These are phyloP conservation scores for Rotaria magnacalcarata DNA, from an alignment of 2,888 invertebrate species.

Conservation along the genomic window DNA sequence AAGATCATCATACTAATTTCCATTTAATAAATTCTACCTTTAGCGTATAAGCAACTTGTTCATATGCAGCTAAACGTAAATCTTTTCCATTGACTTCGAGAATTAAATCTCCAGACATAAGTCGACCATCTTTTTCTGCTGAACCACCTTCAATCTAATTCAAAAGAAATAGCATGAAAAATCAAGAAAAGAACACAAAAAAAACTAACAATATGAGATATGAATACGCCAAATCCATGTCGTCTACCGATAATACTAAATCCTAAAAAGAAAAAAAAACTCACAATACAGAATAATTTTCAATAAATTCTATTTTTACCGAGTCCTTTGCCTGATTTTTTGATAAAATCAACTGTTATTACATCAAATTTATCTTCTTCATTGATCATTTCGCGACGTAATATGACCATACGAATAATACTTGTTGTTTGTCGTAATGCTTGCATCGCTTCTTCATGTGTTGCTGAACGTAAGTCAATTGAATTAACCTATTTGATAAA, in stretches of 20 bases:
- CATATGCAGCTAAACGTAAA: constrained; percentile 64
- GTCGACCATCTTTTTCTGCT: constrained; percentile 75
- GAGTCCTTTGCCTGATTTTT: constrained; percentile 50
- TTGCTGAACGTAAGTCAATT: neutral
- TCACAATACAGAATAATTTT: neutral
- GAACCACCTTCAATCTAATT: constrained; percentile 76
- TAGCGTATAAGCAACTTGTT: constrained; percentile 80
- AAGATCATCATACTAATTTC: no score
- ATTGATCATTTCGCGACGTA: neutral
- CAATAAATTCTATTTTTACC: neutral
- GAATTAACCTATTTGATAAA: neutral
- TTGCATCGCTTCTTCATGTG: constrained; percentile 69
- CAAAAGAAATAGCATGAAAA: neutral
- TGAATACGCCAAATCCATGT: constrained; percentile 74
- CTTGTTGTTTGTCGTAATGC: constrained; percentile 71
- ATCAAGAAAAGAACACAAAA: no score
- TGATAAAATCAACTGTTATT: constrained; percentile 37
- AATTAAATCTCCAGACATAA: constrained; percentile 85
- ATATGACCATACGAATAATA: neutral
- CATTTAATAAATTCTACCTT: neutral
- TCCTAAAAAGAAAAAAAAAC: constrained; percentile 48
- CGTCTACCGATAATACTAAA: constrained; percentile 74
- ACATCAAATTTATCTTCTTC: constrained; percentile 41
- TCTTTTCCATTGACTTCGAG: constrained; percentile 82
- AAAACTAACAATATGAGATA: constrained; percentile 80